These are phyloP conservation scores for Mantis religiosa DNA, from an alignment of 2,888 invertebrate species.

Conservation along the genomic window DNA sequence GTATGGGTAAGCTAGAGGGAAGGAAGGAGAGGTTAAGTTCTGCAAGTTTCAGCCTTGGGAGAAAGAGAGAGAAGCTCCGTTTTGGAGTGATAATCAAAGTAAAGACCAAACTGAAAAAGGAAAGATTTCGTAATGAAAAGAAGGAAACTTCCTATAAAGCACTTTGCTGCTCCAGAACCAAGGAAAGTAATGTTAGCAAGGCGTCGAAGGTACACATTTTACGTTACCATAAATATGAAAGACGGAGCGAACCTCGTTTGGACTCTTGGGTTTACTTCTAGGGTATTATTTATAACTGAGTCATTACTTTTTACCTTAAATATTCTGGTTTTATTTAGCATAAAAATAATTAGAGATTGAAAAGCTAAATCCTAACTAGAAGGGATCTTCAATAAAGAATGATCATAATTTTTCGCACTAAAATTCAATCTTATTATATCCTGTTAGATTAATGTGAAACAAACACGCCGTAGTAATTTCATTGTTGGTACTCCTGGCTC, in stretches of 20 bases:
- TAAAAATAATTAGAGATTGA: background rate
- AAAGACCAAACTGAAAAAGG: background rate
- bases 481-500: too few species aligned
- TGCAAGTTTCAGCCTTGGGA: background rate
- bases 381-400: too few species aligned
- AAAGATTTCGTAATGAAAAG: background rate
- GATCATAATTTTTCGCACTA: too few species aligned
- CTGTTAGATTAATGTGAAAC: too few species aligned
- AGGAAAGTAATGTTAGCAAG: background rate
- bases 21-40: background rate
- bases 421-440: too few species aligned
- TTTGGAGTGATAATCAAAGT: background rate
- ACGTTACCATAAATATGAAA: background rate
- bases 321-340: background rate
- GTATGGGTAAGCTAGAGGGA: background rate
- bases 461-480: too few species aligned
- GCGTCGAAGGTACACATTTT: background rate
- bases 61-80: background rate
- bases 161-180: background rate
- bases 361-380: too few species aligned
- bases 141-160: background rate
- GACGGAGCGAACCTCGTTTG: background rate
- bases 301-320: background rate
- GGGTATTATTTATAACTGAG: background rate
- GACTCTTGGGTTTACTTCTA: background rate